These are phyloP conservation scores for Branchipolynoe longqiensis DNA, from an alignment of 2,888 invertebrate genomes.

Conservation along the genomic window DNA sequence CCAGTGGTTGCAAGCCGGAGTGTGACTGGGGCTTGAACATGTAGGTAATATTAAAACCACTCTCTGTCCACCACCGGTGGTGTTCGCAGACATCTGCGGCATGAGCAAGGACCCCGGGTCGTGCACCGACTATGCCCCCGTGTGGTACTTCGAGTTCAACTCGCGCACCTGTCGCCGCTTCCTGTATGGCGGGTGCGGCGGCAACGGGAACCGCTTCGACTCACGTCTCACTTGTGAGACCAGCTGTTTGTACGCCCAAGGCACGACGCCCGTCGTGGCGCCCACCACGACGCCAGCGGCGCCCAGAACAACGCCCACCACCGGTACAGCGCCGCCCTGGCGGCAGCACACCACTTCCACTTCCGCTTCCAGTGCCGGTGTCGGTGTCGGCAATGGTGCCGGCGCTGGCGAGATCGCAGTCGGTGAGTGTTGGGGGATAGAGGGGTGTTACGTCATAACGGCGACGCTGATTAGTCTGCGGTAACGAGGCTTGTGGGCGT, in stretches of 20 bases:
- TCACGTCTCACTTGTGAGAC: slow-evolving; percentile 68
- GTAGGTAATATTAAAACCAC: too few species aligned
- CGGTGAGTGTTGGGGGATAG: too few species aligned
- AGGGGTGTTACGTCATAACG: too few species aligned
- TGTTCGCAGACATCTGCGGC: slow-evolving; percentile 63
- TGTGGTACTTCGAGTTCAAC: slow-evolving; percentile 65
- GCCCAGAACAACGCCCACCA: neutral
- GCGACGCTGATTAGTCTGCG: too few species aligned
- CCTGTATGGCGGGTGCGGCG: slow-evolving; percentile 93
- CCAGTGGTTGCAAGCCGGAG: too few species aligned
- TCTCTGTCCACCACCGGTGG: too few species aligned
- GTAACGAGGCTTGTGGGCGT: too few species aligned
- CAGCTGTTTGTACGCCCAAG: slow-evolving; percentile 46
- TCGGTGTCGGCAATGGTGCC: too few species aligned
- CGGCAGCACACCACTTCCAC: slow-evolving; percentile 17
- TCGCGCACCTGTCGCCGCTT: slow-evolving; percentile 86
- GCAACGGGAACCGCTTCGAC: slow-evolving; percentile 85
- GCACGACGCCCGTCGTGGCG: neutral
- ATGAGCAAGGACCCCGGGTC: slow-evolving; percentile 61
- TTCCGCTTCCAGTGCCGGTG: neutral
- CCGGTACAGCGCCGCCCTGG: neutral
- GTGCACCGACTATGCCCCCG: slow-evolving; percentile 62
- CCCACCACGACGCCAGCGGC: neutral
- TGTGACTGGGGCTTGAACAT: too few species aligned
- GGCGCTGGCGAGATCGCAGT: too few species aligned